Evolutionary conservation across 2,888 invertebrate genomes (phyloP), one percentile per base, ranked within the genome.

Genomic region (Cistogaster globosa): DNA sequence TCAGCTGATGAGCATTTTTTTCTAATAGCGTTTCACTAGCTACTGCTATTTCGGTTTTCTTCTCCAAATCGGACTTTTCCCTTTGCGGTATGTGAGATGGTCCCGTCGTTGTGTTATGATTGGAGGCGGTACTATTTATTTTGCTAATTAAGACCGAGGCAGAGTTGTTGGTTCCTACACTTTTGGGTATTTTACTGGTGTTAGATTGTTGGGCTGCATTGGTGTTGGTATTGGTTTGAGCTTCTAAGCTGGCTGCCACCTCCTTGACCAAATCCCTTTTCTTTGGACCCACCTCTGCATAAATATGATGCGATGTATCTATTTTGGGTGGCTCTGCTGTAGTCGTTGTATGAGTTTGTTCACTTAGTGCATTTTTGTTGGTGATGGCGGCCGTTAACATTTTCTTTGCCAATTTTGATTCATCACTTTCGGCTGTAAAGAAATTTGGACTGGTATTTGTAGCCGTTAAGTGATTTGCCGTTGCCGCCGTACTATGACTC

Each of bases 271-370:
- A 75, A 62, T 91, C 90, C 5, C 91, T 80, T 42, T 91, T 91
- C 75, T 91, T 91, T 51, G 91, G 91, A 2, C 91, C 91, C 45
- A 91, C 90, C 62, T 91, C 91, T 0, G 90, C 91, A 57, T 91
- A 93, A 91, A 92, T 95, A 94, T 98, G 51, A 96, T 97, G 91
- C 96, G 98, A 93, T 97, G 98, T 93, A 97, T 98, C 57, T 96
- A 97, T 92, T 20, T 82, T 80, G 14, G 72, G 62, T 95, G 90
- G 97, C 96, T 90, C 96, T 95, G 77, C 96, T 95, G 77, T 48
- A 26, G 89, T 89, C 90, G 92, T 51, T 36, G 65, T 69, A 26
- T 87, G 51, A 78, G 20, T 88, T 38, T 86, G 86, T 62, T 89
- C 86, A 12, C 53, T 58, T 1, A 75, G 36, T 9, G 74, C 0